Conservation (phyloP, 2,113 vertebrate species). For the Sphyrna mokarran region DNA sequence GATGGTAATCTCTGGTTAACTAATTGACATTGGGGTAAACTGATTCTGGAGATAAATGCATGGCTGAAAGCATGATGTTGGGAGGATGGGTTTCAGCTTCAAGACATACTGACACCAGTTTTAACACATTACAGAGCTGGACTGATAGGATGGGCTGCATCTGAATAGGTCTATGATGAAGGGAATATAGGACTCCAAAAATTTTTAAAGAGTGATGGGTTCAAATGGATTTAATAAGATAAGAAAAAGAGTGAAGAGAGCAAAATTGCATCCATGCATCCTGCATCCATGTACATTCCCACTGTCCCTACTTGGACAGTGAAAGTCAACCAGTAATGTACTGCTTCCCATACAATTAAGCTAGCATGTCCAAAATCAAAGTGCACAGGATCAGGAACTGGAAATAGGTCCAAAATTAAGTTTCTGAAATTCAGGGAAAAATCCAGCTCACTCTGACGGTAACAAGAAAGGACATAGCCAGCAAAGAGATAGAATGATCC, state of each 20-base stretch:
- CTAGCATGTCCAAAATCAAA: no score
- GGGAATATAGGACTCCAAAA: background rate
- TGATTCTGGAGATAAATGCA: background rate
- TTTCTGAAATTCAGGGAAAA: no score
- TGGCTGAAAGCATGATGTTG: background rate
- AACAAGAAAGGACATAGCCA: background rate
- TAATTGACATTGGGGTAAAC: background rate
- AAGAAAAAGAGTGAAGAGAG: no score
- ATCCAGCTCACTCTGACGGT: background rate
- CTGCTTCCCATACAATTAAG: no score
- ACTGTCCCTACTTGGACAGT: no score
- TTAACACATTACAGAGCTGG: background rate
- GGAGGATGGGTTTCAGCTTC: background rate
- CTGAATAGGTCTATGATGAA: background rate
- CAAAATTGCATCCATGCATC: no score
- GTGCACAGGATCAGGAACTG: no score
- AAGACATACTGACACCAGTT: background rate
- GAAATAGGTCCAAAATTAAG: no score
- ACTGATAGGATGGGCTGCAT: background rate
- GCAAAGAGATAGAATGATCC: background rate
- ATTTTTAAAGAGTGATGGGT: no score
- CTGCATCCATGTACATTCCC: no score
- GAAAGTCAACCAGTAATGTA: no score
- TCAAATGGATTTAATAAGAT: no score
- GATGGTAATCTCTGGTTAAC: background rate